Evolutionary conservation across 2,113 vertebrate species (phyloP).

Genomic region (Serilophus lunatus): DNA sequence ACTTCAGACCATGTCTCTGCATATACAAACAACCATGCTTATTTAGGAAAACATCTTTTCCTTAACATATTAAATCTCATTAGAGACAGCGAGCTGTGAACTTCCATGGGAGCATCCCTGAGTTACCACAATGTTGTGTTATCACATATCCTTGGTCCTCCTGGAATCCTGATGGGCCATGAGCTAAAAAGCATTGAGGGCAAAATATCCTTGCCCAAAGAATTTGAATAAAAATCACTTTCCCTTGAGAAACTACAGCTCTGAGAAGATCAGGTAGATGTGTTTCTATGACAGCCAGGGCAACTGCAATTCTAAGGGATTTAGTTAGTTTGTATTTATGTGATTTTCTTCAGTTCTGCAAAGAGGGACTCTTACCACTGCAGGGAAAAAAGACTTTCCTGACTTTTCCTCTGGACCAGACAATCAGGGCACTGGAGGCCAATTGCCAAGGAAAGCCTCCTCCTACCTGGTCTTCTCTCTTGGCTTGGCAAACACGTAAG

Average conservation of each 20-base stretch:
- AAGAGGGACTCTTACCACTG: neutral
- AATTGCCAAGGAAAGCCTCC: neutral
- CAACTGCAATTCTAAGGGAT: neutral
- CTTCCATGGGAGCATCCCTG: fast-evolving
- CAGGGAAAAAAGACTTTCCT: neutral
- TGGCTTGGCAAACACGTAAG: fast-evolving
- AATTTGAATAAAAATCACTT: neutral
- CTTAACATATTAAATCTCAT: neutral
- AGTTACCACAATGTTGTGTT: neutral
- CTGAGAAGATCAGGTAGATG: neutral
- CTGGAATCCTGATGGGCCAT: neutral
- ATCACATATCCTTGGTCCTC: neutral
- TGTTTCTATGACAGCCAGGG: neutral
- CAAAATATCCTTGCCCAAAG: neutral
- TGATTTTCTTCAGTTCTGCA: neutral
- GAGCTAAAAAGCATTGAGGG: neutral
- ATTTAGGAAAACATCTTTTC: neutral
- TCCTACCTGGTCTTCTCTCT: neutral
- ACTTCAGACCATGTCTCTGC: neutral
- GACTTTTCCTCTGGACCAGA: neutral
- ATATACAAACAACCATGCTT: neutral
- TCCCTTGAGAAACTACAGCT: neutral
- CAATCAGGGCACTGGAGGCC: neutral
- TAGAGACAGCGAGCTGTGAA: neutral
- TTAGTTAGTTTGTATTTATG: no score